These are phyloP conservation scores for Platalea minor DNA, from an alignment of 2,797 vertebrate genomes.

Conservation along the genomic window DNA sequence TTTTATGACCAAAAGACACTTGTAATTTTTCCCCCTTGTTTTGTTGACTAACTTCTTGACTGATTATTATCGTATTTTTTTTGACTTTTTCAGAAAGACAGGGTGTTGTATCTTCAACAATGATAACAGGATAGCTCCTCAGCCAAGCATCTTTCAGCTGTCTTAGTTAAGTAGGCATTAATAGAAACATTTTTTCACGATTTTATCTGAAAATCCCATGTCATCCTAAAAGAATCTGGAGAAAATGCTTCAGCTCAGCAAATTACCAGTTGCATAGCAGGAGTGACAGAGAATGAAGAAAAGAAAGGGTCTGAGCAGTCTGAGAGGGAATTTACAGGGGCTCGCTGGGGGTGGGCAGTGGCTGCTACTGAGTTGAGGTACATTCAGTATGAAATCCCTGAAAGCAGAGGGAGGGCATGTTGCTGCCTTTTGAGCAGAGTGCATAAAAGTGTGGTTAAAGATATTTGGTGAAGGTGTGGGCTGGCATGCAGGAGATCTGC, in stretches of 20 bases:
- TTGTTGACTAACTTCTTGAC: not conserved
- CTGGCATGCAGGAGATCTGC: not conserved
- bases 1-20: not conserved
- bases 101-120: not conserved
- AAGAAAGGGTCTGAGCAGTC: not conserved
- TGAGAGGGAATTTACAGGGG: not conserved
- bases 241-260: not conserved
- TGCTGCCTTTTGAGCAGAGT: not conserved
- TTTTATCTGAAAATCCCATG: not conserved
- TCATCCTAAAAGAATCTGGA: not conserved
- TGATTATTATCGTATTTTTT: not conserved
- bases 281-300: not conserved
- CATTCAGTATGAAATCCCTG: not conserved
- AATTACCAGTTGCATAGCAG: not conserved
- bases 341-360: not conserved
- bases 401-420: not conserved
- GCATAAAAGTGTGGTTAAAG: not conserved
- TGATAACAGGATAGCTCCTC: not conserved
- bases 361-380: not conserved
- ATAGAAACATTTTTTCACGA: not conserved
- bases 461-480: not conserved
- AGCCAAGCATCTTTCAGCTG: not conserved
- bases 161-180: not conserved
- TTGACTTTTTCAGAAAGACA: not conserved
- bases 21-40: rapidly evolving